Percentiles rank a stretch among this genome's conserved stretches.
phyloP scores from a whole-genome alignment of 2,113 vertebrate species.

The Pseudois nayaur region DNA sequence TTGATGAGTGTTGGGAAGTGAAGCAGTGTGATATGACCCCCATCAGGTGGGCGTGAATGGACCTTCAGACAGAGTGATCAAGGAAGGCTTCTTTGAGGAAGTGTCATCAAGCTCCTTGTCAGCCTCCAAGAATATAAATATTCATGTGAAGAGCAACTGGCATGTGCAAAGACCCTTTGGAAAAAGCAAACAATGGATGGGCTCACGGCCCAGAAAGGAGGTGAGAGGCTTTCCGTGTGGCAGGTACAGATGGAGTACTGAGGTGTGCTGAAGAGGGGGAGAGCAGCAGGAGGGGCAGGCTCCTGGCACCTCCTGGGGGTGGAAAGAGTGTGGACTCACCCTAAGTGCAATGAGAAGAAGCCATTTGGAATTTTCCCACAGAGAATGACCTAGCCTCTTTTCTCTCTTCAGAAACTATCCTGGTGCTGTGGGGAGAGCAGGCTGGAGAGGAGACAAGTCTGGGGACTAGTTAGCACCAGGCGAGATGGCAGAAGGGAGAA shows the following conservation, averaged over 20 bases:
- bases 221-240: too few species aligned
- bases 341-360: neutral
- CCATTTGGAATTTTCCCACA: neutral
- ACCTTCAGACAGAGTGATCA: neutral
- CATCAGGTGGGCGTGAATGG: accelerated
- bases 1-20: neutral
- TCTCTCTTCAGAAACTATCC: accelerated
- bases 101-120: accelerated
- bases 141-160: neutral
- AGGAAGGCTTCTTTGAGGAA: neutral
- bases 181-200: neutral
- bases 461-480: neutral
- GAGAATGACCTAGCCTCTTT: neutral
- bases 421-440: neutral
- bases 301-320: accelerated
- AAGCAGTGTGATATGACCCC: neutral
- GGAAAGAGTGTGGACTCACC: neutral
- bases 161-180: neutral
- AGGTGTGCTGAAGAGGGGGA: neutral
- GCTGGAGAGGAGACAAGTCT: neutral
- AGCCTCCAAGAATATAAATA: neutral
- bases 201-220: neutral
- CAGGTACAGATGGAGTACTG: accelerated
- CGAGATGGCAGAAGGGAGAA: too few species aligned
- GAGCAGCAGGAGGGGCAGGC: neutral